Conservation (phyloP, 2,888 invertebrate genomes). For the Chirona hameri region DNA sequence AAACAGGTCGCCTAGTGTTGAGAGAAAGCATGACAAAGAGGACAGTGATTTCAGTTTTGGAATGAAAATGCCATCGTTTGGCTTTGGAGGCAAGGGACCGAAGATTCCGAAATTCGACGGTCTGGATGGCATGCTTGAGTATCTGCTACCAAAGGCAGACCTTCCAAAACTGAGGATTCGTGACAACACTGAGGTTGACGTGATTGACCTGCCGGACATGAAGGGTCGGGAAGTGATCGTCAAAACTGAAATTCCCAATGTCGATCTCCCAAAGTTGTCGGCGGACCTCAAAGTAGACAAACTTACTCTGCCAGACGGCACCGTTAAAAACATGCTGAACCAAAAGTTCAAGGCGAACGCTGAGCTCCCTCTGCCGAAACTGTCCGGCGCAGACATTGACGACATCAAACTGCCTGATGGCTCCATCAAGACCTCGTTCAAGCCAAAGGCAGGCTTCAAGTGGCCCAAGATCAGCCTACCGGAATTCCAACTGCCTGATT, state of each 20-base stretch:
- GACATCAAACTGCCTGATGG: neutral
- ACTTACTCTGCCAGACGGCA: neutral
- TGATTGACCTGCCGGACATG: no score
- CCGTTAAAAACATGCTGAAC: neutral
- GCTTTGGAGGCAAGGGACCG: neutral
- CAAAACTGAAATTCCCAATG: neutral
- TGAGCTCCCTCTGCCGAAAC: neutral
- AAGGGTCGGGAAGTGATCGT: no score
- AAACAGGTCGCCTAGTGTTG: no score
- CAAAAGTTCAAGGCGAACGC: neutral
- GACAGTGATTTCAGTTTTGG: neutral
- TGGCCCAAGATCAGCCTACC: neutral
- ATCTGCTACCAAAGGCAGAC: no score
- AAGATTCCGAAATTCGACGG: neutral
- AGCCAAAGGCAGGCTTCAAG: neutral
- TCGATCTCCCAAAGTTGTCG: neutral
- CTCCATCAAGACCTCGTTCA: neutral
- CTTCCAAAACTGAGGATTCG: no score
- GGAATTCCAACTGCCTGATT: neutral
- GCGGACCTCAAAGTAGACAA: neutral
- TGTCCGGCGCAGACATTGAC: neutral
- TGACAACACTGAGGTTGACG: no score
- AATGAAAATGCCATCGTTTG: conserved; percentile 2
- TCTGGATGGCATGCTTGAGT: neutral
- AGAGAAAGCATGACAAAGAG: neutral